Base-by-base conservation (phyloP, 1,140 invertebrate species). In the Patella vulgata region DNA sequence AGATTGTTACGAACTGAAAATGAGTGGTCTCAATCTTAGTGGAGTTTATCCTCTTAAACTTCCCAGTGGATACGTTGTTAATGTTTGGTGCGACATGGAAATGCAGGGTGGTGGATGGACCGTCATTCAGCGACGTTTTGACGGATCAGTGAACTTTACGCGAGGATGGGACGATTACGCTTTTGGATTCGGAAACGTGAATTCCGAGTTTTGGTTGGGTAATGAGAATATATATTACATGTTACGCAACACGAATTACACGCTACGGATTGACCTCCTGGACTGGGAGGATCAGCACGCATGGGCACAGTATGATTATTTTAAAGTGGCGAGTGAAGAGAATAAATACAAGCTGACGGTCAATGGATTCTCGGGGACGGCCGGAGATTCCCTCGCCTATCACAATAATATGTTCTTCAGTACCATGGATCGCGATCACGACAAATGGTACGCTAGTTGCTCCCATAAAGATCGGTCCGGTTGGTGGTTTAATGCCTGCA, bases 161-260 rank as follows among this genome's bases (percentile, higher is more conserved):
- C 86, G 93, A 11, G 92, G 93, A 76, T 98, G 95, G 95, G 88
- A 91, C 25, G 93, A 95, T 75, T 98, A 98, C 81, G 94, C 95
- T 77, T 93, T 94, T 74, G 95, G 95, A 17, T 98, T 98, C 78
- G 95, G 95, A 3, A 93, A 96, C 83, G 91, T 92, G 0, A 90
- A 90, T 39, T 90, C 92, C 59, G 85, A 87, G 52, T 86, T 81
- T 63, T 87, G 86, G 86, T 54, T 86, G 6, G 87, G 86, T 12
- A 83, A 85, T 48, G 85, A 87, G 46, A 70, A 83, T 50, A 62
- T 87, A 1, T 80, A 86, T 69, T 53, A 65, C 17, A 59, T 86
- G 53, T 86, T 86, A 5, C 73, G 28, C 1, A 33, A 57, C 21
- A 68, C 94, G 74, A 92, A 96, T 75, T 95, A 96, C 80, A 89